A percentile compares a stretch with the other conserved stretches of the same genome.
Conservation (phyloP, 1,140 invertebrate species). For the Drosophila willistoni region DNA sequence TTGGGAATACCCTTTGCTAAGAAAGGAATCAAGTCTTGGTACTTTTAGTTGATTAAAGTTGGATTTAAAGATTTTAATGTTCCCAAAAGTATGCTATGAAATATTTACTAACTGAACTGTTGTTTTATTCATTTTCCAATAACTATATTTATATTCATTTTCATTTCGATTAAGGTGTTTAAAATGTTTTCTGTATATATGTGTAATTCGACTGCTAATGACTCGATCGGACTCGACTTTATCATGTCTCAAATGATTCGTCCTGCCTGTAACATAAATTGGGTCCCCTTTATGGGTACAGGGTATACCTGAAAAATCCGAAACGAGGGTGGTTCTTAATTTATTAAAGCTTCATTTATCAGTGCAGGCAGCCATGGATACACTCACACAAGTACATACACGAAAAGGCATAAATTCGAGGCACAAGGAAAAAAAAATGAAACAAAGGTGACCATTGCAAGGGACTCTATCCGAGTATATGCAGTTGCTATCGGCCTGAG, state of each 20-base stretch:
- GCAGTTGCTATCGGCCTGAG: background rate
- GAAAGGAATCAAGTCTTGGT: no score
- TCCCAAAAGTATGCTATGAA: background rate
- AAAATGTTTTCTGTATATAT: no score
- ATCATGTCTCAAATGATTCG: no score
- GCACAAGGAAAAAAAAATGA: background rate
- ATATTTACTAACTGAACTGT: no score
- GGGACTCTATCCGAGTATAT: constrained; percentile 34
- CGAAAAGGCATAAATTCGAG: constrained; percentile 64
- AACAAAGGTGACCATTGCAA: constrained; percentile 46
- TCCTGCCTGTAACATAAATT: background rate
- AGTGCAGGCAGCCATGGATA: constrained; percentile 19
- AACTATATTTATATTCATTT: no score
- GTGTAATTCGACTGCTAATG: no score
- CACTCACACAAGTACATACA: background rate
- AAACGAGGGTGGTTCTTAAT: constrained; percentile 68
- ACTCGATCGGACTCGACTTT: no score
- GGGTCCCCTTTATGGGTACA: background rate
- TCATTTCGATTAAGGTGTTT: no score
- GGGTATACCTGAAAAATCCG: background rate
- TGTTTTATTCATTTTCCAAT: no score
- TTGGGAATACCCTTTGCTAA: background rate
- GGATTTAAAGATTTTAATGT: no score
- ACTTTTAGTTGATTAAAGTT: no score
- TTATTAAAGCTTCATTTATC: constrained; percentile 80